phyloP scores from a whole-genome alignment of 2,113 vertebrate species.

The Xyrauchen texanus region DNA sequence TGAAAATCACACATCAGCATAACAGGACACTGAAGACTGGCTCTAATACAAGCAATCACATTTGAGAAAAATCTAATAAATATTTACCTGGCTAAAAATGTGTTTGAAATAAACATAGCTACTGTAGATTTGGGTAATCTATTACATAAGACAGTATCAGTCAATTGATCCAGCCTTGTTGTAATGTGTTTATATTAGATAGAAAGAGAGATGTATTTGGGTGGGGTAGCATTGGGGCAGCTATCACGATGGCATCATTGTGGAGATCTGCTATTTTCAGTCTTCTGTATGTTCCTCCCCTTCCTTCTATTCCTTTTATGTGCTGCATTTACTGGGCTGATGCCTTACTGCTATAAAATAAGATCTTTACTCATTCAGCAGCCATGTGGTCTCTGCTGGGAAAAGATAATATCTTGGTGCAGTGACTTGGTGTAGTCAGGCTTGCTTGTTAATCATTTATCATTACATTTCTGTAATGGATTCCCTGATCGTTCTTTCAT shows the following conservation, averaged over 20 bases:
- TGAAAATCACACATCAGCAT: constrained; percentile 4
- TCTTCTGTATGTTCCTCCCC: not conserved
- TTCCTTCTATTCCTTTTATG: constrained; percentile 5
- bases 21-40: constrained; percentile 11
- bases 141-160: not conserved
- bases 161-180: not conserved
- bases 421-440: not conserved
- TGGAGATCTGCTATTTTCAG: constrained; percentile 17
- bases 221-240: not conserved
- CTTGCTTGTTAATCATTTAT: constrained; percentile 11
- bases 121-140: not conserved
- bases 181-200: constrained; percentile 11
- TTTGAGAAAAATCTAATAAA: not conserved
- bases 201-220: not conserved
- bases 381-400: constrained; percentile 7
- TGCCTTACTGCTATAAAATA: constrained; percentile 17
- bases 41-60: not conserved
- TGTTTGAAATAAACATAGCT: constrained; percentile 5
- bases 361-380: constrained; percentile 13
- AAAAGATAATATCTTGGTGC: constrained; percentile 20
- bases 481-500: constrained; percentile 14
- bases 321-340: not conserved
- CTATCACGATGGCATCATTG: constrained; percentile 32
- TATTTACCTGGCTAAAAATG: constrained; percentile 6
- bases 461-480: constrained; percentile 3